A percentile compares a stretch with the other conserved stretches of the same genome.
Evolutionary conservation across 2,888 invertebrate species (phyloP).

Genomic region (Acanthoscelides obtectus): DNA sequence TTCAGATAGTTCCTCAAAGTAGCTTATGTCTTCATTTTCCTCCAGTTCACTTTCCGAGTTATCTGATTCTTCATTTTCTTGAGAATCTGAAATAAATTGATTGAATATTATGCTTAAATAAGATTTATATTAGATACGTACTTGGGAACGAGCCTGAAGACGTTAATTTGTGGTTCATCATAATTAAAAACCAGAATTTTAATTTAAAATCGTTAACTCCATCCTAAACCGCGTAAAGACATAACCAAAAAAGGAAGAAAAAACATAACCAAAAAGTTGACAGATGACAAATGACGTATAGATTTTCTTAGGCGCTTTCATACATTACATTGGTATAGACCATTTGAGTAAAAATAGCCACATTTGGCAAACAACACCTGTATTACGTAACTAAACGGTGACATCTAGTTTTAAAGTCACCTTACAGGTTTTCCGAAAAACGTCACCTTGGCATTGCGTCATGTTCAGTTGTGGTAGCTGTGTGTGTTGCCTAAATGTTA

Average conservation of each 20-base stretch:
- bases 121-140: not conserved
- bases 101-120: not conserved
- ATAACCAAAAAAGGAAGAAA: not conserved
- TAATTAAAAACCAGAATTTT: not conserved
- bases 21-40: conserved; percentile 17
- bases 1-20: conserved; percentile 32
- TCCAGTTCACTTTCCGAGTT: conserved; percentile 13
- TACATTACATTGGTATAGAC: too few species aligned
- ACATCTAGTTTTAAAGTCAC: too few species aligned
- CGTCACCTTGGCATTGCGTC: too few species aligned
- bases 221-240: not conserved
- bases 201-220: not conserved
- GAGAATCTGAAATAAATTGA: not conserved
- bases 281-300: too few species aligned
- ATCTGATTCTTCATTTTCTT: not conserved
- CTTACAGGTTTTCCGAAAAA: too few species aligned
- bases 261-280: too few species aligned
- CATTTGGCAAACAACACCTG: too few species aligned
- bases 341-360: too few species aligned
- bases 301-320: too few species aligned
- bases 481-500: too few species aligned
- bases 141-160: not conserved
- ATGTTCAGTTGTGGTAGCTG: too few species aligned
- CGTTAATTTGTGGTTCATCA: not conserved
- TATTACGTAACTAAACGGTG: too few species aligned